phyloP scores from a whole-genome alignment of 37 sponge, comb jelly and placozoan genomes.

The Ephydatia muelleri region DNA sequence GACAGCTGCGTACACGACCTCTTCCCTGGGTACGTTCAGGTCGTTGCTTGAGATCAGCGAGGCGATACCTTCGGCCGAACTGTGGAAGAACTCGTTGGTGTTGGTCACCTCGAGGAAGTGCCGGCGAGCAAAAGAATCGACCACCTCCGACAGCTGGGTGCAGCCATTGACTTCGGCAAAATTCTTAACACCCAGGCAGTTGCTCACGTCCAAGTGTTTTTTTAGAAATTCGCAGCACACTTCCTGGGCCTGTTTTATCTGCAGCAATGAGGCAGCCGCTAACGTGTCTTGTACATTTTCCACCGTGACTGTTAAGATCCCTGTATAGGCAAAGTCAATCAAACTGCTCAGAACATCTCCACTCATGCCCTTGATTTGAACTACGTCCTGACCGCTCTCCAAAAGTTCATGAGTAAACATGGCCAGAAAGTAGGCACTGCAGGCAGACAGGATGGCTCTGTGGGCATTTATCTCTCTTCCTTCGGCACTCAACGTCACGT shows the following conservation, averaged over 20 bases:
- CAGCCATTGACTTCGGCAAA: slow-evolving; percentile 94
- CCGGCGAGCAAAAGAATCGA: slow-evolving; percentile 72
- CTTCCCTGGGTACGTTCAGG: slow-evolving; percentile 83
- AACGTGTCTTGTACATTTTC: slow-evolving; percentile 94
- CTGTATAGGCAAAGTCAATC: slow-evolving; percentile 91
- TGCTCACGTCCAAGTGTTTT: slow-evolving; percentile 87
- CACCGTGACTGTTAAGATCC: slow-evolving; percentile 79
- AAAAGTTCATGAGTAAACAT: slow-evolving; percentile 88
- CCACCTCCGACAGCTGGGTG: slow-evolving; percentile 56
- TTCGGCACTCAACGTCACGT: slow-evolving; percentile 72
- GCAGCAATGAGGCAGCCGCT: slow-evolving; percentile 89
- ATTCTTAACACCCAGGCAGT: slow-evolving; percentile 89
- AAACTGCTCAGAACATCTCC: slow-evolving; percentile 72
- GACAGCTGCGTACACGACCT: slow-evolving; percentile 85
- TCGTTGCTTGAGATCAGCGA: slow-evolving; percentile 73
- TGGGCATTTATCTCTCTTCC: slow-evolving; percentile 75
- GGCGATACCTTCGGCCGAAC: slow-evolving; percentile 71
- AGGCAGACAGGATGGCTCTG: slow-evolving; percentile 84
- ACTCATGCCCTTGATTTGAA: slow-evolving; percentile 85
- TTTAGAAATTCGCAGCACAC: slow-evolving; percentile 92
- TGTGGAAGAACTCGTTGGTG: slow-evolving; percentile 75
- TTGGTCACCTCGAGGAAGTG: slow-evolving; percentile 77
- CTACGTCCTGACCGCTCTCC: slow-evolving; percentile 78
- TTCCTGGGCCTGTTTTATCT: slow-evolving; percentile 85
- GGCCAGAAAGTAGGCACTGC: slow-evolving; percentile 89